Conservation (phyloP, 2,797 vertebrate genomes). For the Oceanodroma leucorhoa region DNA sequence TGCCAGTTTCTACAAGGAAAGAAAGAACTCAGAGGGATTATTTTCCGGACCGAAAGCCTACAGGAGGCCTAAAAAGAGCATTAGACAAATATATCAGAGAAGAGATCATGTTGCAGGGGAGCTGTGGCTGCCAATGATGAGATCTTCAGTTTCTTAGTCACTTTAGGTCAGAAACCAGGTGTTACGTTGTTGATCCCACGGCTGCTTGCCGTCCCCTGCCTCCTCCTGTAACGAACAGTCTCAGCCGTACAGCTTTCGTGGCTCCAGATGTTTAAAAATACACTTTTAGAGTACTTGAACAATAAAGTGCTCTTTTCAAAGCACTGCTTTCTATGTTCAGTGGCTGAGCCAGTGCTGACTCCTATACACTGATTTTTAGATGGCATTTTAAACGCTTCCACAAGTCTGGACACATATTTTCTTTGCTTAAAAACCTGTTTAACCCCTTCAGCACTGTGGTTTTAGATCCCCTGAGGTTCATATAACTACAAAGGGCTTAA, state of each 20-base stretch:
- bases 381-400: slow-evolving; percentile 7
- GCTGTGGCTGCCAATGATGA: slow-evolving; percentile 27
- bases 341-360: neutral
- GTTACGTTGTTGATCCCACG: neutral
- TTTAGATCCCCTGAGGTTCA: neutral
- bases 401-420: neutral
- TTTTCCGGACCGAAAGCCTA: neutral
- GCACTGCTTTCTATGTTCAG: neutral
- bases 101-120: slow-evolving; percentile 50
- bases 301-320: slow-evolving; percentile 34
- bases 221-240: neutral
- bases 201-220: neutral
- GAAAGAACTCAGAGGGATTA: slow-evolving; percentile 16
- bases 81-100: slow-evolving; percentile 54
- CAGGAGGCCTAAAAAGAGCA: slow-evolving; percentile 30
- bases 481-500: neutral
- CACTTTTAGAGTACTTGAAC: slow-evolving; percentile 23
- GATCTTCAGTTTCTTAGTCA: slow-evolving; percentile 42
- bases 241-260: neutral
- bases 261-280: slow-evolving; percentile 55
- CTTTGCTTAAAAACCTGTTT: slow-evolving; percentile 12
- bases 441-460: neutral
- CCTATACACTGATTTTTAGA: slow-evolving; percentile 3
- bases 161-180: slow-evolving; percentile 57
- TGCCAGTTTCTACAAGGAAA: slow-evolving; percentile 39